Evolutionary conservation across 2,113 vertebrate genomes (phyloP), one percentile per base, ranked within the genome.

Genomic region (Oplegnathus fasciatus): DNA sequence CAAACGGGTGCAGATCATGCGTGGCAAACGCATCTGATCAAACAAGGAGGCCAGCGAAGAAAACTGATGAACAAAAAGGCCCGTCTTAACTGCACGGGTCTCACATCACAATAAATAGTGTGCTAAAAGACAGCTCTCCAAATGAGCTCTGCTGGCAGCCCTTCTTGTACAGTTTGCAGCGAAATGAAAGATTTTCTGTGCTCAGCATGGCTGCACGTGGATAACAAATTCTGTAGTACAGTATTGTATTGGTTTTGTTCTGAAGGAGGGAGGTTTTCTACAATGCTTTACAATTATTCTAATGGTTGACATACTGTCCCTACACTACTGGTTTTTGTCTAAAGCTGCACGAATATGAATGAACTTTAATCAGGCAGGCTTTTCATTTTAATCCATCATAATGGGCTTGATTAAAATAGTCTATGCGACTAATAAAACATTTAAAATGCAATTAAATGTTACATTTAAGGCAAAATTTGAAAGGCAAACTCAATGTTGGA

Each of bases 1-100:
- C 85, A 86, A 91, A 93, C 75, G 78, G 80, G 88, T 83, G 89
- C 70, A 86, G 83, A 89, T 92, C 85, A 91, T 83, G 83, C 75
- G 71, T 90, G 85, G 86, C 83, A 75, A 86, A 89, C 83, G 32
- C 32, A 30, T 86, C 87, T 88, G 91, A 93, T 94, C 88, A 92
- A 93, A 91, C 75, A 62, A 77, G 86, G 71, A 67, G 78, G 83
- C 83, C 84, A 48, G 80, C 71, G 58, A 67, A 83, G 80, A 75
- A 75, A 83, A 50, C 72, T 72, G 83, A 79, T 77, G 89, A 92
- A 79, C 84, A 87, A 88, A n/a, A 92, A 88, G 82, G 74, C 82
- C 74, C 32, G 28, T 80, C 83, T n/a, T 48, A 7, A 81, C 79
- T 60, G 72, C 82, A 10, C 28, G 30, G 32, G 44, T 66, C 81